Conservation (phyloP, 1,140 invertebrate species). For the Calliphora vicina region DNA sequence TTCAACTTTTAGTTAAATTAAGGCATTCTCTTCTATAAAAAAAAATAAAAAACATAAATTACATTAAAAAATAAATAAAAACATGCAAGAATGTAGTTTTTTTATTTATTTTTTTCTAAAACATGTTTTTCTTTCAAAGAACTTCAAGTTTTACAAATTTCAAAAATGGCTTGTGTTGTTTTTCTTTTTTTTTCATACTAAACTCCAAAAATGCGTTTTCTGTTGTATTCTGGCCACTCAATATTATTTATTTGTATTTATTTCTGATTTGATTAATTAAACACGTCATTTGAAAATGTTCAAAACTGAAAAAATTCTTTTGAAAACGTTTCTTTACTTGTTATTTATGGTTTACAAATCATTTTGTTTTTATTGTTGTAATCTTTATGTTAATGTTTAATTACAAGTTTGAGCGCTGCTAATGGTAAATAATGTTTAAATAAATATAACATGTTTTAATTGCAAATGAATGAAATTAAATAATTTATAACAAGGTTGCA, state of each 20-base stretch:
- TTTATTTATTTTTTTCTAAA: neutral
- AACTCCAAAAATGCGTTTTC: constrained; percentile 1
- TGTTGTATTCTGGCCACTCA: neutral
- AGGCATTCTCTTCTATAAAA: neutral
- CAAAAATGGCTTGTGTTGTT: neutral
- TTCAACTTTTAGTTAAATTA: constrained; percentile 5
- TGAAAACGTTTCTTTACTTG: neutral
- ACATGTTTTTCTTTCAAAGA: neutral
- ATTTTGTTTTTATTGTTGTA: neutral
- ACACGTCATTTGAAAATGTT: neutral
- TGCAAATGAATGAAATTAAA: neutral
- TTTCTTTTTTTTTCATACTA: no score
- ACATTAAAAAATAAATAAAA: neutral
- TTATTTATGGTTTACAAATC: neutral
- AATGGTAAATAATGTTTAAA: neutral
- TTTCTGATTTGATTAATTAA: neutral
- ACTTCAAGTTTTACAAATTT: neutral
- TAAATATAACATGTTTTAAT: neutral
- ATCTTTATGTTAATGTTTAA: neutral
- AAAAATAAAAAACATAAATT: neutral
- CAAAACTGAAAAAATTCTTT: neutral
- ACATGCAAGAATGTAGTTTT: neutral
- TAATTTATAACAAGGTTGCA: neutral
- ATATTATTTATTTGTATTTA: neutral
- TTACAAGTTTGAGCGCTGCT: neutral